Percentiles rank a stretch among this genome's conserved stretches.
These are phyloP conservation scores for Anastrepha ludens DNA, from an alignment of 1,140 invertebrate genomes.

Conservation along the genomic window DNA sequence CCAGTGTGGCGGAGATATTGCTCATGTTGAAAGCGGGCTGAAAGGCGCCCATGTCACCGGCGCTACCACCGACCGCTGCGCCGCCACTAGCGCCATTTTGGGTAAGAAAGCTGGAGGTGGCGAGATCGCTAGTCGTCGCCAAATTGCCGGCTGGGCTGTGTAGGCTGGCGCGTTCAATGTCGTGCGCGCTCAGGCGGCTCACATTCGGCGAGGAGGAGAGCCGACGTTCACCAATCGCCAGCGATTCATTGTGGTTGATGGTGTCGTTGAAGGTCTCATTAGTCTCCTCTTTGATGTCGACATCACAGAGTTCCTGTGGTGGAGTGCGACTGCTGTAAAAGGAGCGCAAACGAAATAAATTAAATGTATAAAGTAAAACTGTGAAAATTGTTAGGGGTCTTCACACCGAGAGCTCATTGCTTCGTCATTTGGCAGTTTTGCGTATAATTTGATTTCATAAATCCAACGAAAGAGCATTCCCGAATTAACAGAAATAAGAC, in stretches of 20 bases:
- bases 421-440: too few relatives aligned
- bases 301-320: constrained; percentile 71
- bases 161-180: constrained; percentile 65
- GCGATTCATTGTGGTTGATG: constrained; percentile 57
- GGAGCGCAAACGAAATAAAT: too few relatives aligned
- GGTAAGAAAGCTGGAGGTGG: constrained; percentile 55
- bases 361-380: too few relatives aligned
- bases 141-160: constrained; percentile 56
- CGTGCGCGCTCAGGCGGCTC: constrained; percentile 66
- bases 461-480: too few relatives aligned
- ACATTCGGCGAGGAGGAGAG: constrained; percentile 68
- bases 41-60: constrained; percentile 60
- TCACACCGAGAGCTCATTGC: too few relatives aligned
- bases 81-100: constrained; percentile 48
- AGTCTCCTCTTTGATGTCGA: constrained; percentile 72
- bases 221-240: constrained; percentile 61
- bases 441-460: too few relatives aligned
- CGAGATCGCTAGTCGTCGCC: constrained; percentile 59
- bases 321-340: constrained; percentile 68
- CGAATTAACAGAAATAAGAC: too few relatives aligned
- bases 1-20: constrained; percentile 72
- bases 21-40: constrained; percentile 70
- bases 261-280: constrained; percentile 72
- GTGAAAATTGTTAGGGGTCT: too few relatives aligned
- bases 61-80: constrained; percentile 54